Evolutionary conservation across 2,888 invertebrate species (phyloP).

Genomic region (Troides helena): DNA sequence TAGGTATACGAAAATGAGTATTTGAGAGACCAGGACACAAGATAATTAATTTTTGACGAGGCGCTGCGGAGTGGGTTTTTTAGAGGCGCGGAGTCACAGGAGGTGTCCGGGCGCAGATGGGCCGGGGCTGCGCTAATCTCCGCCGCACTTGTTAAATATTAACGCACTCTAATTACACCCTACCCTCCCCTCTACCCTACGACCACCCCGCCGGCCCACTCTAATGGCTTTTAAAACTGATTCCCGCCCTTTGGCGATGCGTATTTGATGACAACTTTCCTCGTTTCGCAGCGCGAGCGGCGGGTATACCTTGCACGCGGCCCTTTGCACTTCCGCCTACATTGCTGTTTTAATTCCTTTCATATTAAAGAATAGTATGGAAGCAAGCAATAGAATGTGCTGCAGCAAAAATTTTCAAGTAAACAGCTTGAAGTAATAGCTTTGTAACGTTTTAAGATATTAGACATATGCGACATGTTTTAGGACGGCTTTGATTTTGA

Average conservation of each 20-base stretch:
- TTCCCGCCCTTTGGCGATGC: slow-evolving; percentile 75
- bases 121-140: slow-evolving; percentile 65
- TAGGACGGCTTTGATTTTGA: slow-evolving; percentile 21
- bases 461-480: slow-evolving; percentile 42
- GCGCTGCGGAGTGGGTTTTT: slow-evolving; percentile 68
- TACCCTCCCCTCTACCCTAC: slow-evolving; percentile 35
- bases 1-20: slow-evolving; percentile 38
- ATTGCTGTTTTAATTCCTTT: slow-evolving; percentile 31
- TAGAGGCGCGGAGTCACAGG: slow-evolving; percentile 58
- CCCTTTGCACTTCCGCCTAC: slow-evolving; percentile 39
- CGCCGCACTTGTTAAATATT: slow-evolving; percentile 79
- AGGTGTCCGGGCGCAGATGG: slow-evolving; percentile 72
- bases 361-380: slow-evolving; percentile 21
- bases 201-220: slow-evolving; percentile 46
- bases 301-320: slow-evolving; percentile 38
- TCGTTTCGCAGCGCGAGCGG: slow-evolving; percentile 53
- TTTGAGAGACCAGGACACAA: slow-evolving; percentile 40
- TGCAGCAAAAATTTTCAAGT: slow-evolving; percentile 21
- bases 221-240: slow-evolving; percentile 81
- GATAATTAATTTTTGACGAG: slow-evolving; percentile 73
- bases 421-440: slow-evolving; percentile 28
- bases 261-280: slow-evolving; percentile 79
- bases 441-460: slow-evolving; percentile 38
- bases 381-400: slow-evolving; percentile 35
- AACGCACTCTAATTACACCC: slow-evolving; percentile 77